A percentile compares a stretch with the other conserved stretches of the same genome.
Evolutionary conservation across 2,797 vertebrate genomes (phyloP).

Genomic region (Atherinosoma microstoma): DNA sequence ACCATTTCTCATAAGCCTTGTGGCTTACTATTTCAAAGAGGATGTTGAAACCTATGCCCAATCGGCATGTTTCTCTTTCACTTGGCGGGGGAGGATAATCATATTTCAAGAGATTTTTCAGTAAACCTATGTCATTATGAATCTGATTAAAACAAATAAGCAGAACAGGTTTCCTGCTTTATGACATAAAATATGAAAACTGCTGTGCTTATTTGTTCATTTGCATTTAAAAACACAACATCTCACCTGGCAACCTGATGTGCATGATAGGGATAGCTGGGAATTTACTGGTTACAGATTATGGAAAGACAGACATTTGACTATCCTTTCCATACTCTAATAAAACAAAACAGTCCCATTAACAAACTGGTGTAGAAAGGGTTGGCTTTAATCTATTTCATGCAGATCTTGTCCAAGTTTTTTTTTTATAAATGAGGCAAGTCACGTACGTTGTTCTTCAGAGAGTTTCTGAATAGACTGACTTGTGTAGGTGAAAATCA

Average conservation of each 20-base stretch:
- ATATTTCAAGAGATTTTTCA: conserved; percentile 12
- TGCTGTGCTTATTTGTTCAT: no score
- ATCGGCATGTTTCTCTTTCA: conserved; percentile 36
- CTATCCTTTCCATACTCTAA: no score
- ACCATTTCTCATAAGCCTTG: conserved; percentile 12
- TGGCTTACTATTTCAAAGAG: conserved; percentile 31
- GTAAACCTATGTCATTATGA: conserved; percentile 5
- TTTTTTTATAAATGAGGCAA: not conserved
- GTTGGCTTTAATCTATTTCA: not conserved
- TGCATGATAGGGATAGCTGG: no score
- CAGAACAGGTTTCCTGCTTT: not conserved
- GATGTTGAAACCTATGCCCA: conserved; percentile 22
- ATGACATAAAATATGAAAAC: no score
- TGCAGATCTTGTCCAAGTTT: not conserved
- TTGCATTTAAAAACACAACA: not conserved
- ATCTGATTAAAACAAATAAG: not conserved
- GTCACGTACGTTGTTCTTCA: not conserved
- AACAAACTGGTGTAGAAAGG: not conserved
- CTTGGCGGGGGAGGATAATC: conserved; percentile 9
- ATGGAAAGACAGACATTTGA: no score
- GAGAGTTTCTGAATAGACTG: not conserved
- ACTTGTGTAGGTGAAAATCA: not conserved
- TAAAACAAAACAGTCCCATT: no score
- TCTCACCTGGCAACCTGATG: not conserved
- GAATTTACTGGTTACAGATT: no score